Base-by-base conservation (phyloP, 1,140 invertebrate genomes). In the Zaprionus gabonicus region DNA sequence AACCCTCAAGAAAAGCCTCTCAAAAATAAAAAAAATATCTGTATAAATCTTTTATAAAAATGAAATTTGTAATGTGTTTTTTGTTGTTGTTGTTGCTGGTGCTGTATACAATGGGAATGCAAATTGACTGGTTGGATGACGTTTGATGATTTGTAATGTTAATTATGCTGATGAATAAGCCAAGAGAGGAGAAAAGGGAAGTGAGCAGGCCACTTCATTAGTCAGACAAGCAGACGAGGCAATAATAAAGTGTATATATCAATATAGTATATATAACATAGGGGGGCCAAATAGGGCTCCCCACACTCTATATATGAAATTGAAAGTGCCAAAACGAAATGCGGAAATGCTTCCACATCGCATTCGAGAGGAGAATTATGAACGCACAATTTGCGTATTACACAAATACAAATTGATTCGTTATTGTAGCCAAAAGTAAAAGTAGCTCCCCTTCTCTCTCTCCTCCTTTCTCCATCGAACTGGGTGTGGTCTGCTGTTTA, bases 141-240 rank as follows among this genome's bases (percentile, higher is more conserved):
- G 69, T 80, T 82, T 84, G 83, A 81, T 88, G 85, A 88, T 90
- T 88, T 84, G 81, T 88, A 90, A 90, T 90, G 85, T 84, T 88
- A 90, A 90, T 88, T 84, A 88, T 77, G 75, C 64, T 77, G 64
- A 73, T 77, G 75, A 77, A 73, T 77, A 77, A 77, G 64, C 55
- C 28, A 9, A 59, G 6, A 15, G 41, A 28, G 49, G 20, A 12
- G 31, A 25, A 15, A 31, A 23, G 38, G 34, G 17, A 17, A 46
- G 38, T 20, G 23, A 55, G 56, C 56, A 55, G 12, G 46, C 46
- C 10, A 67, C 57, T 76, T 80, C 73, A 87, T 87, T 87, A 87
- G 80, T 87, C 83, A 87, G 83, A n/a, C 70, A 67, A 60, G 69
- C 72, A 63, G 66, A 49, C 53, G 58, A 76, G 76, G 73, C 73